Base-by-base conservation (phyloP, 2,113 vertebrate species). In the Mugil cephalus region DNA sequence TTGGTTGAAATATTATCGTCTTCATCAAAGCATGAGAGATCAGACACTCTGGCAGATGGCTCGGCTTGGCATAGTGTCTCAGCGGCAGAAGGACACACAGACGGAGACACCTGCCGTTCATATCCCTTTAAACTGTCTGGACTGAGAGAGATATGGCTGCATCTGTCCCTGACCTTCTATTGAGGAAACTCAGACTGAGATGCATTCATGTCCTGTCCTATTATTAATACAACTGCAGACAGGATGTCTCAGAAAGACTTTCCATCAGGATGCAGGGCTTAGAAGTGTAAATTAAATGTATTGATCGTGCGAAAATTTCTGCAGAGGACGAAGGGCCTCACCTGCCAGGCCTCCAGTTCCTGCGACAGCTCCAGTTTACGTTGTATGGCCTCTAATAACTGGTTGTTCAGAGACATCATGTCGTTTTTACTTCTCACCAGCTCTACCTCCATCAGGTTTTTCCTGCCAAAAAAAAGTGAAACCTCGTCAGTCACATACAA, bases 341-440 rank as follows among this genome's bases (percentile, higher is more conserved):
- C 96, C 96, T 96, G 94, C 96, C 96, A 96, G 80, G 94, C 95
- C 79, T 96, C 95, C 80, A 95, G 92, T 63, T 96, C 95, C 89
- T 96, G 95, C 3, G 91, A 94, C 74, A 96, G 93, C 65, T 94
- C 92, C 74, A 96, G 93, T 86, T 96, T 96, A 24, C 94, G 94
- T 70, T 95, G 94, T 55, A 96, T 91, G 58, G 94, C 94, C 43
- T 96, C 95, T 86, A 96, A 85, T 80, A 96, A 83, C 82, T 96
- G 95, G 80, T 95, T 94, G 91, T 96, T 95, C 72, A 95, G 84
- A 13, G 68, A 91, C 66, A 87, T 94, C 84, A 96, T 86, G 56
- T 94, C 94, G 34, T 91, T 94, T 83, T 92, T 95, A 81, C 94
- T 94, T 24, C 73, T 80, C 34, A 93, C 70, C 80, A 96, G 80